Conservation (phyloP, 2,797 vertebrate species). For the Spheniscus humboldti region DNA sequence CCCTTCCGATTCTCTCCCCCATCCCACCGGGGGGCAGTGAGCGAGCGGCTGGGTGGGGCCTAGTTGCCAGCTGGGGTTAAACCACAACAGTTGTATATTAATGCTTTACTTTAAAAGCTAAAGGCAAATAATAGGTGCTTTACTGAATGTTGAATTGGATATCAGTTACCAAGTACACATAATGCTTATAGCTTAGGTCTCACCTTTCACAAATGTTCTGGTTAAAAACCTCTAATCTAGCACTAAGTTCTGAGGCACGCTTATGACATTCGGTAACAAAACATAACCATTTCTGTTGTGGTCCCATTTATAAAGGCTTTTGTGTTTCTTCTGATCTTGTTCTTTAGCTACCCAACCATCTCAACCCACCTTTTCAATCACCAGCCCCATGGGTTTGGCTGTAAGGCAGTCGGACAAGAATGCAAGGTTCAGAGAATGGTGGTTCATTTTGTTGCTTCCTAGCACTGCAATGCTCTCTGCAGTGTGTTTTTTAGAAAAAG, state of each 20-base stretch:
- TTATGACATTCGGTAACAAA: not conserved
- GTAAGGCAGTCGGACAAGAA: not conserved
- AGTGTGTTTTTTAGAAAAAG: not conserved
- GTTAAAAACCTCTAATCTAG: not conserved
- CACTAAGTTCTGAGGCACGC: not conserved
- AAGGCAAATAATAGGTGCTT: not conserved
- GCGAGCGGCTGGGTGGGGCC: no score
- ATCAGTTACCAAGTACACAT: rapidly evolving
- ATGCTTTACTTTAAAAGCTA: not conserved
- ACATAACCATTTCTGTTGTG: not conserved
- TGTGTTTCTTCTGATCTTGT: not conserved
- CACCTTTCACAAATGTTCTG: not conserved
- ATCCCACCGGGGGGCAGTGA: no score
- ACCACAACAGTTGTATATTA: not conserved
- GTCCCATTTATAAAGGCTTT: not conserved
- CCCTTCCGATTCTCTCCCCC: no score
- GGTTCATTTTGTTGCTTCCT: not conserved
- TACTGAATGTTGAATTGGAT: not conserved
- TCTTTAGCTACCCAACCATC: not conserved
- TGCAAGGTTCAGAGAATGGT: not conserved
- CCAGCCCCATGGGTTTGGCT: not conserved
- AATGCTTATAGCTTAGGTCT: not conserved
- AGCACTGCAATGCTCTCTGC: not conserved
- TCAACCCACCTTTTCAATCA: not conserved
- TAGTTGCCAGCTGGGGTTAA: no score